Conservation (phyloP, 92 coral and sea anemone genomes). For the Muricea muricata region DNA sequence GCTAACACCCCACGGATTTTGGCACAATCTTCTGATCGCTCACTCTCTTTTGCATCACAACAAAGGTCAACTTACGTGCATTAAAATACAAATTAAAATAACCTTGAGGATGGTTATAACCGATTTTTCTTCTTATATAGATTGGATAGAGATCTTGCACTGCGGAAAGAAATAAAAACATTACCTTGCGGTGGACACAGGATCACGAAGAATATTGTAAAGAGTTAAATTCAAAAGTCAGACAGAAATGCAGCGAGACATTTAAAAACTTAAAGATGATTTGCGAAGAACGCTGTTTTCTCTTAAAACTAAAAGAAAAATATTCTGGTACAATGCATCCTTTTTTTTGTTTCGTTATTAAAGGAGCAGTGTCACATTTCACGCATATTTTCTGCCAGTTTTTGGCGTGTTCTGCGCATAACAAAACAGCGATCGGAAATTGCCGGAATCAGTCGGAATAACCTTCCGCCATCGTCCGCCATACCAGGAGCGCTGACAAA, state of each 20-base stretch:
- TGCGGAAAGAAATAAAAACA: not conserved
- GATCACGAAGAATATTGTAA: not conserved
- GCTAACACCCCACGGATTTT: too few species aligned
- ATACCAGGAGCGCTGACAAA: too few species aligned
- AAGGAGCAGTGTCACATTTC: too few species aligned
- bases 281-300: not conserved
- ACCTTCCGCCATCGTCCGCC: too few species aligned
- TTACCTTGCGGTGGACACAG: not conserved
- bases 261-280: not conserved
- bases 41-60: too few species aligned
- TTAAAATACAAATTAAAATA: not conserved
- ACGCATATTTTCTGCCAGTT: too few species aligned
- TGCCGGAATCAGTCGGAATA: too few species aligned
- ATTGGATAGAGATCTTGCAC: not conserved
- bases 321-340: conserved; percentile 5
- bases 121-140: not conserved
- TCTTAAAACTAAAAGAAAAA: not conserved
- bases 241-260: not conserved
- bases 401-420: too few species aligned
- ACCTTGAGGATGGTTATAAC: not conserved
- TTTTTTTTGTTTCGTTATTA: too few species aligned
- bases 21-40: too few species aligned
- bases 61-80: too few species aligned
- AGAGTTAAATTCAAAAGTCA: not conserved
- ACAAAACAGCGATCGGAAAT: too few species aligned